Evolutionary conservation across 2,113 vertebrate genomes (phyloP), one percentile per base, ranked within the genome.

Genomic region (Sardina pilchardus): DNA sequence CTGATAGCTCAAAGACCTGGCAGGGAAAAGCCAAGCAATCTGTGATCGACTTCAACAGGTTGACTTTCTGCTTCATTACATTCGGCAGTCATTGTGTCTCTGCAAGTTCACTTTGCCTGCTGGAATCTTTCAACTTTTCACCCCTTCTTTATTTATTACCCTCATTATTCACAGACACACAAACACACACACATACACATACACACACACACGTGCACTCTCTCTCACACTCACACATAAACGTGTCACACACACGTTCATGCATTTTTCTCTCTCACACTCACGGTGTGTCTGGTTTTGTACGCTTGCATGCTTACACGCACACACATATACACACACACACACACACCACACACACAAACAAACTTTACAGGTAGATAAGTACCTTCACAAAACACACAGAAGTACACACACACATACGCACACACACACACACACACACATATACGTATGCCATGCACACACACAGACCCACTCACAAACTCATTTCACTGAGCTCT

Each of bases 241-340:
- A 67, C 59, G 30, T n/a, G n/a, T n/a, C 59, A 67, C 59, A 30
- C 59, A 67, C 59, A 67, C 59, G n/a, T n/a, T 26, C 59, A 67
- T 10, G 14, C 26, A 34, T n/a, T n/a, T n/a, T n/a, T n/a, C n/a
- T 9, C 14, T 50, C 14, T 50, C 26, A 71, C 63, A 71, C 63
- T 26, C 63, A 71, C 12, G n/a, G n/a, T 14, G 16, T 53, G 50
- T 53, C 50, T 56, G 50, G 16, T 19, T 56, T 56, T 56, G 50
- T 19, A 19, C 67, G 36, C 30, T 36, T 36, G 30, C 67, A 75
- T 30, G 10, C 71, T 14, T 4, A 82, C 50, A 82, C 50, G 44
- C 85, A 16, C 36, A 47, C 39, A 85, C 24, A 87, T 63, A 63
- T 19, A 83, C 75, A 82, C 39, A 53, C 10, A 80, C 42, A 56